phyloP scores from a whole-genome alignment of 2,113 vertebrate genomes.

The Callaeas wilsoni region DNA sequence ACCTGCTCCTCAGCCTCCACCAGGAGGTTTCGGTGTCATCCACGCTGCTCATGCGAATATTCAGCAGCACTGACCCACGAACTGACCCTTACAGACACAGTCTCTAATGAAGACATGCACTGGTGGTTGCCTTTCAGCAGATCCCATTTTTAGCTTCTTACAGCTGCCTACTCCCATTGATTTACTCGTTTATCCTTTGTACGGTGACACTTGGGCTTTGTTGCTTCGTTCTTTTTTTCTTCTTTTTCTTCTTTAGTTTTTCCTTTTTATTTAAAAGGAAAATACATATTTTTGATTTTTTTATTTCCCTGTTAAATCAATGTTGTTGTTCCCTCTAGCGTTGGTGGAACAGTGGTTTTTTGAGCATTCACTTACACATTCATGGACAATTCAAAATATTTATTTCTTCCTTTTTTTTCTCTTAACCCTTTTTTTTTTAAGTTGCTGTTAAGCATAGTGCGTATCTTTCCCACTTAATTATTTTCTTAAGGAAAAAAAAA shows the following conservation, averaged over 20 bases:
- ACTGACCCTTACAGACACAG: background rate
- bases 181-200: background rate
- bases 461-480: background rate
- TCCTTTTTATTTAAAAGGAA: background rate
- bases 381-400: background rate
- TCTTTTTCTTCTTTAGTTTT: background rate
- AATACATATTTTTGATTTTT: rapidly evolving
- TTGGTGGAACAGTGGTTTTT: background rate
- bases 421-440: background rate
- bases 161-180: background rate
- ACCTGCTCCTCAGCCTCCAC: background rate
- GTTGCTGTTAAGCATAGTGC: background rate
- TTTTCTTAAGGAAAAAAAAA: background rate
- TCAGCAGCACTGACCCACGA: background rate
- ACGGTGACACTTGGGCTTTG: background rate
- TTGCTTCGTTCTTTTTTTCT: rapidly evolving
- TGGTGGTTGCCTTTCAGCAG: background rate
- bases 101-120: background rate
- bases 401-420: background rate
- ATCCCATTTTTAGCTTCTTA: background rate
- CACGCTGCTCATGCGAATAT: background rate
- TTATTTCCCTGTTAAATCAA: background rate
- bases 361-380: background rate
- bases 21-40: background rate
- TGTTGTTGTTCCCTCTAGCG: background rate